Conservation (phyloP, 2,113 vertebrate species). For the Stictonetta naevosa region DNA sequence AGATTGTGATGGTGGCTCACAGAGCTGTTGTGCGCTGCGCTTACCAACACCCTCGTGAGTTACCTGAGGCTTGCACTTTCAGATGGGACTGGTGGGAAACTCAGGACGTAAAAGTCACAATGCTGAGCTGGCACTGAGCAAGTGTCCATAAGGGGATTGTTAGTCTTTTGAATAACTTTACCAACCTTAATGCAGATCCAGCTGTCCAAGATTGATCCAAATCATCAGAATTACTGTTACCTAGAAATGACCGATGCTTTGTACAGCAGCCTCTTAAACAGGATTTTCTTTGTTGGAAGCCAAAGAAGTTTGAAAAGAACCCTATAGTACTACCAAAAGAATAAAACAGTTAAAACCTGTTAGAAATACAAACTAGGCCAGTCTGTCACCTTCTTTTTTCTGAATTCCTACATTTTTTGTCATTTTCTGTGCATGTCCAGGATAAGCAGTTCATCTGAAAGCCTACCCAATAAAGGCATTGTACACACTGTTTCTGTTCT, state of each 20-base stretch:
- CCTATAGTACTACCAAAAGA: not conserved
- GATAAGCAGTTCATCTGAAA: not conserved
- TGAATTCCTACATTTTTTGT: not conserved
- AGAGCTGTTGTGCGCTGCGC: not conserved
- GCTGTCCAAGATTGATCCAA: not conserved
- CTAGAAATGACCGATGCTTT: not conserved
- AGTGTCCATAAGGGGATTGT: not conserved
- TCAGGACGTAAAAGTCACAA: not conserved
- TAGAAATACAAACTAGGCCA: not conserved
- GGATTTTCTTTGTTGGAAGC: not conserved
- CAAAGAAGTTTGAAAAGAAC: not conserved
- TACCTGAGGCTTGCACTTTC: not conserved
- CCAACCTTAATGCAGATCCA: not conserved
- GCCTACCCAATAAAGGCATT: not conserved
- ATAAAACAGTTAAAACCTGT: not conserved
- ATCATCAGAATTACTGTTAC: not conserved
- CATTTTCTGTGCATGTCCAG: not conserved
- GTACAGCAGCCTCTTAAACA: not conserved
- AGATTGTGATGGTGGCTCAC: accelerated
- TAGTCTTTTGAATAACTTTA: not conserved
- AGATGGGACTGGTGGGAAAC: not conserved
- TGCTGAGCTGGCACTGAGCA: not conserved
- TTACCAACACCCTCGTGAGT: accelerated
- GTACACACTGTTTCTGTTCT: not conserved
- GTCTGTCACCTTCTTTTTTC: not conserved